Evolutionary conservation across 2,797 vertebrate species (phyloP), one percentile per base, ranked within the genome.

Genomic region (Oophaga sylvatica): DNA sequence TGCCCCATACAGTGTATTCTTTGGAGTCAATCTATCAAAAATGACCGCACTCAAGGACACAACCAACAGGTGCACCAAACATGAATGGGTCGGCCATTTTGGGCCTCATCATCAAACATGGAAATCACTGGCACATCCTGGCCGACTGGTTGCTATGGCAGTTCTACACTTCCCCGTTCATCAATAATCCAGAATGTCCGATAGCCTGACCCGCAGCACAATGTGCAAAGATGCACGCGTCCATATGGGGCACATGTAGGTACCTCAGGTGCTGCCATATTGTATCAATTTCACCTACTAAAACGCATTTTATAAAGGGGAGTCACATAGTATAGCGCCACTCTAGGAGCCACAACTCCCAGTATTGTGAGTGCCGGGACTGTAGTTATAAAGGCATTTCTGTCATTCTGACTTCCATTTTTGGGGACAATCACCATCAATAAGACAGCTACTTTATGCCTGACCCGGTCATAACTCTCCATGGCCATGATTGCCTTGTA

Each of bases 11-110:
- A 31, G 57, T 29, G 77, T 19, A 31, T 31, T 59, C 12, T 8
- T 79, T 31, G 48, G n/a, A 26, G 17, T 26, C 53, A 59, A 79
- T 79, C 78, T 57, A 62, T 80, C 57, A 80, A 41, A 20, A 73
- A 73, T 48, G 35, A 29, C 77, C 57, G 29, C 29, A 57, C 19
- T 9, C 17, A 22, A 62, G 31, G 35, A 3, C 59, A 19, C 13
- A 13, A 8, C 31, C 9, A 35, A 17, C 56, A 62, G 78, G 78
- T 80, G 78, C 29, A 22, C 6, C 8, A 41, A 31, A 35, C 15
- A 19, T 35, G 29, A 70, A 68, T 31, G 41, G 68, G 68, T 13
- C 13, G 67, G 67, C 67, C 29, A 70, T 70, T 70, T 17, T 68
- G 65, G 26, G 26, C 15, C 48, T 53, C 48, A 53, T 53, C 48